Evolutionary conservation across 2,113 vertebrate species (phyloP).

Genomic region (Acanthochromis polyacanthus): DNA sequence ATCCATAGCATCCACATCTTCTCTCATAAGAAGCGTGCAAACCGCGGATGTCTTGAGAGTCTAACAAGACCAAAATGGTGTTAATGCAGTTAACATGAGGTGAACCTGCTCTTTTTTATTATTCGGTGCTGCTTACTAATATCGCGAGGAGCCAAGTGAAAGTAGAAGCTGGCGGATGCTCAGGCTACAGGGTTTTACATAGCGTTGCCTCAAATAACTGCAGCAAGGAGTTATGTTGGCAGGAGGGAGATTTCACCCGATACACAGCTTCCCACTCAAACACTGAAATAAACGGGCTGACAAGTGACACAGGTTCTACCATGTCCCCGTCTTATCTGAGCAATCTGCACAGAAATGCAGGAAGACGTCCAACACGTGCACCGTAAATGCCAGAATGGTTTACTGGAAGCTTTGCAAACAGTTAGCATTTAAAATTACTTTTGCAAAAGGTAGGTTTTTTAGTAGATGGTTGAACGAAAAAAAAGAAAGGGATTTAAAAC

Average conservation of each 20-base stretch:
- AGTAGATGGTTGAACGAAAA: too few relatives aligned
- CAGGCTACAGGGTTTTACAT: slow-evolving; percentile 50
- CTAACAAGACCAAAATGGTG: slow-evolving; percentile 52
- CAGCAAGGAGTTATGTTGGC: slow-evolving; percentile 52
- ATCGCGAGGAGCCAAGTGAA: slow-evolving; percentile 43
- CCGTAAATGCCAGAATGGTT: slow-evolving; percentile 8
- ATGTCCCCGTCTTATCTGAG: background rate
- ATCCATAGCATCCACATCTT: slow-evolving; percentile 38
- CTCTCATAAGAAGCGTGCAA: slow-evolving; percentile 44
- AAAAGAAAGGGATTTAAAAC: too few relatives aligned
- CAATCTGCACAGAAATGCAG: slow-evolving; percentile 8
- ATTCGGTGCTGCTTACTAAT: slow-evolving; percentile 68
- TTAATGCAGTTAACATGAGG: slow-evolving; percentile 52
- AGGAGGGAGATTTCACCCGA: slow-evolving; percentile 45
- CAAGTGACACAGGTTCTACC: slow-evolving; percentile 25
- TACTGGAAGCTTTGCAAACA: background rate
- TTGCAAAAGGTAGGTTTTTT: too few relatives aligned
- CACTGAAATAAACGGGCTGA: slow-evolving; percentile 31
- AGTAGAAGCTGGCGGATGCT: slow-evolving; percentile 56
- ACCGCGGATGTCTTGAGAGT: slow-evolving; percentile 62
- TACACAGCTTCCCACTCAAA: slow-evolving; percentile 28
- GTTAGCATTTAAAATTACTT: too few relatives aligned
- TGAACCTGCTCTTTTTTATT: slow-evolving; percentile 42
- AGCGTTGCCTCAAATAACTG: slow-evolving; percentile 63
- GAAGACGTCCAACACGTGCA: background rate